Percentiles rank a stretch among this genome's conserved stretches.
These are phyloP conservation scores for Hirtodrosophila duncani DNA, from an alignment of 2,888 invertebrate genomes.

Conservation along the genomic window DNA sequence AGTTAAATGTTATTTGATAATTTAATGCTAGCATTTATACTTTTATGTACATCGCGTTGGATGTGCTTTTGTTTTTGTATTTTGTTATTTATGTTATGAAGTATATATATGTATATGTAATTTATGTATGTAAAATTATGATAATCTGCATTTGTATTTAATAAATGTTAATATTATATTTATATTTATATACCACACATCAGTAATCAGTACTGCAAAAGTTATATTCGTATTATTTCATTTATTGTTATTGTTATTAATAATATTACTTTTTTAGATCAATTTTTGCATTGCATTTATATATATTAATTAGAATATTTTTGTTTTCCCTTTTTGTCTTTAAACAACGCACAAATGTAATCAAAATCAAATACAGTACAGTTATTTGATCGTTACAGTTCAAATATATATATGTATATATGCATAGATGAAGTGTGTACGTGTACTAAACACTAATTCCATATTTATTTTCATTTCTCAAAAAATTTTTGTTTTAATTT, in stretches of 20 bases:
- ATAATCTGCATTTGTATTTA: slow-evolving; percentile 10
- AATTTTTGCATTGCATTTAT: slow-evolving; percentile 6
- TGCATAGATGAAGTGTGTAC: slow-evolving; percentile 26
- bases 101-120: slow-evolving; percentile 15
- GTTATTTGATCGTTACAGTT: slow-evolving; percentile 35
- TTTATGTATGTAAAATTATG: slow-evolving; percentile 16
- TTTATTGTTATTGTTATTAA: slow-evolving; percentile 14
- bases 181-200: slow-evolving; percentile 30
- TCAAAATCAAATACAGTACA: slow-evolving; percentile 43
- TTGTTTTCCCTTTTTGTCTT: slow-evolving; percentile 13
- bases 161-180: slow-evolving; percentile 8
- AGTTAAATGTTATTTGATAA: slow-evolving; percentile 53
- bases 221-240: slow-evolving; percentile 18
- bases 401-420: slow-evolving; percentile 35
- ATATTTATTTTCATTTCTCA: too few relatives aligned
- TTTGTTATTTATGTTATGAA: slow-evolving; percentile 28
- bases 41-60: slow-evolving; percentile 39
- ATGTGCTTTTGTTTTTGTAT: slow-evolving; percentile 16
- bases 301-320: slow-evolving; percentile 13
- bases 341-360: slow-evolving; percentile 15
- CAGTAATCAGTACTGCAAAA: slow-evolving; percentile 33
- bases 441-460: slow-evolving; percentile 42
- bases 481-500: neutral
- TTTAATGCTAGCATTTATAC: slow-evolving; percentile 56
- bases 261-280: slow-evolving; percentile 21